Percentiles rank a stretch among this genome's conserved stretches.
Evolutionary conservation across 2,888 invertebrate genomes (phyloP).

Genomic region (Ceriagrion tenellum): DNA sequence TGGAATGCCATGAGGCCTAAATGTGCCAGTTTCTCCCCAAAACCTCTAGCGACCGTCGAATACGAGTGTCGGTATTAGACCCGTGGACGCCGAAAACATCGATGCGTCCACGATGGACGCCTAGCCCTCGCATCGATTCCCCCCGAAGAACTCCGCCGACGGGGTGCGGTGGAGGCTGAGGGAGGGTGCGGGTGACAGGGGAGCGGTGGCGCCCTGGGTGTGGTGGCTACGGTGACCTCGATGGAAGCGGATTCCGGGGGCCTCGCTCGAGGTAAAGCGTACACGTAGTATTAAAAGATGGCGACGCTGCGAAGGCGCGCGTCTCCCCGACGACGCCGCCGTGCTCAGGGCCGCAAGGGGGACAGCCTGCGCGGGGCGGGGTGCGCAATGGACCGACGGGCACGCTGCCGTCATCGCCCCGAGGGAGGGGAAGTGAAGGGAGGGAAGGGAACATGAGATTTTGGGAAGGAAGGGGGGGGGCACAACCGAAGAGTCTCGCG

Average conservation of each 20-base stretch:
- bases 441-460: no score
- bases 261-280: neutral
- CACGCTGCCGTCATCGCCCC: neutral
- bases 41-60: neutral
- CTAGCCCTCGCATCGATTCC: neutral
- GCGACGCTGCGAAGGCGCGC: conserved; percentile 30
- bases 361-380: conserved; percentile 2
- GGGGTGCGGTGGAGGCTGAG: neutral
- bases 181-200: neutral
- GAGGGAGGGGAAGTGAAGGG: neutral
- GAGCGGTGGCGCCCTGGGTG: neutral
- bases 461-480: no score
- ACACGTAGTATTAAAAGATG: neutral
- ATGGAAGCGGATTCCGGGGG: neutral
- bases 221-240: neutral
- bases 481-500: no score
- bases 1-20: no score
- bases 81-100: neutral
- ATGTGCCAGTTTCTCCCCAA: no score
- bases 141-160: neutral
- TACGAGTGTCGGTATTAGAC: neutral
- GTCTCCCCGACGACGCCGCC: neutral
- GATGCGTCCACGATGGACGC: neutral
- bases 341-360: neutral
- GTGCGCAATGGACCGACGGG: conserved; percentile 28